A percentile compares a stretch with the other conserved stretches of the same genome.
Evolutionary conservation across 2,888 invertebrate genomes (phyloP).

Genomic region (Laothoe populi): DNA sequence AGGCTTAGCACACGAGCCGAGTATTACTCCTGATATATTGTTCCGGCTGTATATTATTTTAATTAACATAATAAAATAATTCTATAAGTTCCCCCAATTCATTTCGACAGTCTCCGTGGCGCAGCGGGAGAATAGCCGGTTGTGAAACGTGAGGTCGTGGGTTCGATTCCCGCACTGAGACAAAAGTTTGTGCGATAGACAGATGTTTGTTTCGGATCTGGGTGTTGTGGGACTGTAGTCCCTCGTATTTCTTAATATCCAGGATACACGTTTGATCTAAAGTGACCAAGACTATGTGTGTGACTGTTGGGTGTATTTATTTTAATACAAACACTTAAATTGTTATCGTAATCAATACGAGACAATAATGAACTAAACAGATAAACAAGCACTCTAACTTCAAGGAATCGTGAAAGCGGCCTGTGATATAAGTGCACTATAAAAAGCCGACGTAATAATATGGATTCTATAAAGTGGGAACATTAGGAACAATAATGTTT

Average conservation of each 20-base stretch:
- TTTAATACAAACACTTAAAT: slow-evolving; percentile 4
- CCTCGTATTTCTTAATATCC: too few species aligned
- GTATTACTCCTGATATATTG: background rate
- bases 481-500: slow-evolving; percentile 20
- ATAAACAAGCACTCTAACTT: slow-evolving; percentile 10
- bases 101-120: too few species aligned
- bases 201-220: too few species aligned
- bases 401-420: slow-evolving; percentile 17
- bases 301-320: too few species aligned
- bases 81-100: background rate
- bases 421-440: slow-evolving; percentile 11
- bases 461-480: background rate
- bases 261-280: too few species aligned
- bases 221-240: too few species aligned
- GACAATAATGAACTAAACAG: background rate
- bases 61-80: background rate
- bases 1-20: slow-evolving; percentile 1
- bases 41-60: background rate
- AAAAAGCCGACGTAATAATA: slow-evolving; percentile 14
- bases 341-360: background rate
- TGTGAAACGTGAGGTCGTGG: too few species aligned
- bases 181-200: too few species aligned
- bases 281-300: too few species aligned
- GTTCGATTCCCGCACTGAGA: too few species aligned
- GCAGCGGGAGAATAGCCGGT: too few species aligned